These are phyloP conservation scores for Sceloporus undulatus DNA, from an alignment of 2,113 vertebrate species.

Conservation along the genomic window DNA sequence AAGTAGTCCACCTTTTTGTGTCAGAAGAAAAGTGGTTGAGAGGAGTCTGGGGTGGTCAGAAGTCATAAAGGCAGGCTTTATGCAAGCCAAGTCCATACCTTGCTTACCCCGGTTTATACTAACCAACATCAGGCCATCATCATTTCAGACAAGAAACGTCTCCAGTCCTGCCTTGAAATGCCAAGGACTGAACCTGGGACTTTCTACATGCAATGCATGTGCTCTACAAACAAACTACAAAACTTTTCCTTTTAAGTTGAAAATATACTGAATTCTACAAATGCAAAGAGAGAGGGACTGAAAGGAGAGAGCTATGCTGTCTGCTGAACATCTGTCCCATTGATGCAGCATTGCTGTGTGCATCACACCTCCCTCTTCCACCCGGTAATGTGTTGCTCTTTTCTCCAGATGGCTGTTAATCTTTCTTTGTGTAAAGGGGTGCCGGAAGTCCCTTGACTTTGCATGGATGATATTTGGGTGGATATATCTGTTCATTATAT, in stretches of 20 bases:
- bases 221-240: background rate
- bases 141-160: background rate
- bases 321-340: background rate
- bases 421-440: fast-evolving
- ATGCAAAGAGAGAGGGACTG: background rate
- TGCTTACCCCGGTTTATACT: background rate
- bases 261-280: fast-evolving
- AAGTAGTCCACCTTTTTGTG: too few species aligned
- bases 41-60: too few species aligned
- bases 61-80: too few species aligned
- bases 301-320: too few species aligned
- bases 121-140: too few species aligned
- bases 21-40: too few species aligned
- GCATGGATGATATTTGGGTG: fast-evolving
- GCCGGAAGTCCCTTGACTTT: background rate
- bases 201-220: background rate
- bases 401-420: background rate
- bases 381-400: background rate
- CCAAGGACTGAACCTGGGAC: background rate
- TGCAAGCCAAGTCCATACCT: background rate
- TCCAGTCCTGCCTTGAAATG: background rate
- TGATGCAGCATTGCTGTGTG: fast-evolving
- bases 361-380: background rate
- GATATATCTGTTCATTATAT: conserved; percentile 16
- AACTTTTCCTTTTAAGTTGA: background rate